These are phyloP conservation scores for Barypeithes pellucidus DNA, from an alignment of 2,888 invertebrate genomes.

Conservation along the genomic window DNA sequence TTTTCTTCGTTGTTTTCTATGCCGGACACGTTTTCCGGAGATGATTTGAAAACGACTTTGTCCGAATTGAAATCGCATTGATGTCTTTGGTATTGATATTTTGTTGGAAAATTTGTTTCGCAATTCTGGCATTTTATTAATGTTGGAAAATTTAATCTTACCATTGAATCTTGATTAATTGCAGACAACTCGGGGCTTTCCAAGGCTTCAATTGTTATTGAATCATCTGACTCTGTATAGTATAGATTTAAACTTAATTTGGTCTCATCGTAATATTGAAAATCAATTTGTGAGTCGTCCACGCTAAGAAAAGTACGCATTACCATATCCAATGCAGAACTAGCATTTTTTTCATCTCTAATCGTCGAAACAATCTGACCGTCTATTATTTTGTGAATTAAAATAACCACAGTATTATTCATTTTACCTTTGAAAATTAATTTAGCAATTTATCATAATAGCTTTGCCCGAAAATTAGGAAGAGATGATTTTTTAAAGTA, in stretches of 20 bases:
- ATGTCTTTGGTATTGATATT: conserved; percentile 70
- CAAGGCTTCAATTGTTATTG: conserved; percentile 34
- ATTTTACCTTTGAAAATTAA: conserved; percentile 22
- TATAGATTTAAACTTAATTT: conserved; percentile 37
- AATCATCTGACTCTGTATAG: conserved; percentile 18
- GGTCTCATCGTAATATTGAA: conserved; percentile 31
- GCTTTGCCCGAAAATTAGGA: conserved; percentile 40
- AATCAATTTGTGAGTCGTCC: conserved; percentile 23
- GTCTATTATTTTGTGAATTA: conserved; percentile 43
- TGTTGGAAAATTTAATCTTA: conserved; percentile 60
- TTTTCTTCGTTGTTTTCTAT: conserved; percentile 44
- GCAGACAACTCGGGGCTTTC: neutral
- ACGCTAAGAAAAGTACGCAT: conserved; percentile 34
- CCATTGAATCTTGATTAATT: conserved; percentile 9
- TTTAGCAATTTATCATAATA: conserved; percentile 33
- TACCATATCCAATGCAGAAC: conserved; percentile 21
- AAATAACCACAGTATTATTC: conserved; percentile 40
- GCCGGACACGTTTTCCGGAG: conserved; percentile 62
- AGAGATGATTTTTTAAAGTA: conserved; percentile 32
- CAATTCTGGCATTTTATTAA: conserved; percentile 70
- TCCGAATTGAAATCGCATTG: conserved; percentile 70
- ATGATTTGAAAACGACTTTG: conserved; percentile 65
- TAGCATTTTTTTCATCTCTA: conserved; percentile 36
- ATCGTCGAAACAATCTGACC: conserved; percentile 37
- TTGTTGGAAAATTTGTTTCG: conserved; percentile 70